Percentiles rank a stretch among this genome's conserved stretches.
Evolutionary conservation across 2,797 vertebrate species (phyloP).

Genomic region (Iguana delicatissima): DNA sequence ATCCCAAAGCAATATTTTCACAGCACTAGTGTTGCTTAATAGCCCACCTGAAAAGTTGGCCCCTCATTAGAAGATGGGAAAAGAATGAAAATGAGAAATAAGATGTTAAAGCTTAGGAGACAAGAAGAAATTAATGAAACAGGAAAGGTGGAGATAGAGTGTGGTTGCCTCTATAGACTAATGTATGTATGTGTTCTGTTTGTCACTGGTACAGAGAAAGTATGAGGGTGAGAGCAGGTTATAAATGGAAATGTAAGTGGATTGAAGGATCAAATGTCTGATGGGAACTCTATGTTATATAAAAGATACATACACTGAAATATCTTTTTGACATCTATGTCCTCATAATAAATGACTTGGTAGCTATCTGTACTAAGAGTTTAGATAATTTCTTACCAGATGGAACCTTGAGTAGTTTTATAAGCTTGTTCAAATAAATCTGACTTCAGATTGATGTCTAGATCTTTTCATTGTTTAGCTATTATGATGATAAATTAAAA

Average conservation of each 20-base stretch:
- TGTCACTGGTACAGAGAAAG: slow-evolving; percentile 24
- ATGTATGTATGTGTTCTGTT: background rate
- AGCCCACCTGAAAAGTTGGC: background rate
- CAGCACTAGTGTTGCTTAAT: background rate
- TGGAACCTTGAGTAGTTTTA: slow-evolving; percentile 26
- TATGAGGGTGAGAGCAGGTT: background rate
- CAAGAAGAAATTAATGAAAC: slow-evolving; percentile 2
- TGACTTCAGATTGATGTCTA: slow-evolving; percentile 11
- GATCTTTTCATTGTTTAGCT: background rate
- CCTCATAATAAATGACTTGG: background rate
- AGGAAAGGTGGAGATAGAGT: background rate
- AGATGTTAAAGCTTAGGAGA: background rate
- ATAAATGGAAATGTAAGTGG: slow-evolving; percentile 37
- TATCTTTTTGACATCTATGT: background rate
- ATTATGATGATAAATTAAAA: background rate
- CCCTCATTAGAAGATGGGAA: background rate
- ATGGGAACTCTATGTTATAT: background rate
- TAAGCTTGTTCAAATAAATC: slow-evolving; percentile 17
- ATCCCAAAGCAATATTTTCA: background rate
- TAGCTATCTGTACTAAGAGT: background rate
- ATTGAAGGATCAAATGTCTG: slow-evolving; percentile 23
- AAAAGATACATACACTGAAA: slow-evolving; percentile 16
- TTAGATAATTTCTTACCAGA: background rate
- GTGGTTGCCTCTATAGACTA: background rate
- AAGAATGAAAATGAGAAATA: background rate